These are phyloP conservation scores for Oostethus manadensis DNA, from an alignment of 2,113 vertebrate genomes.

Conservation along the genomic window DNA sequence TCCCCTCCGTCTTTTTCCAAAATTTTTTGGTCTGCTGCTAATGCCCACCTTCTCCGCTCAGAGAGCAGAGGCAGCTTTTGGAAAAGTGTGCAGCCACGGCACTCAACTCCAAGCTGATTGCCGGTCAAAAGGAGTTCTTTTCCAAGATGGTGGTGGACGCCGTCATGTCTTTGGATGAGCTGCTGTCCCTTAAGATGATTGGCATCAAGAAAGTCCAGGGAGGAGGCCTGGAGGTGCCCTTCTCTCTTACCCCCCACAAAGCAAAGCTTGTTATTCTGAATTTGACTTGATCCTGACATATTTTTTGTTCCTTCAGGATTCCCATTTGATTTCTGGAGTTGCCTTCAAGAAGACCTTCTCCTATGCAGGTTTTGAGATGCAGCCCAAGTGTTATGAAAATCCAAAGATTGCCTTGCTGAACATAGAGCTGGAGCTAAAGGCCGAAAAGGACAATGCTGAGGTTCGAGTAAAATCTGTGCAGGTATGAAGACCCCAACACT, in stretches of 20 bases:
- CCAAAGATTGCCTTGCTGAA: constrained; percentile 91
- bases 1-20: neutral
- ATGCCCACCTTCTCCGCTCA: constrained; percentile 37
- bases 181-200: constrained; percentile 95
- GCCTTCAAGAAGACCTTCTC: constrained; percentile 99
- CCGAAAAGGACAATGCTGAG: constrained; percentile 96
- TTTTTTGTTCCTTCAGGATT: constrained; percentile 73
- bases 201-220: constrained; percentile 98
- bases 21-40: neutral
- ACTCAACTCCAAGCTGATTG: constrained; percentile 93
- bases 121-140: constrained; percentile 89
- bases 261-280: neutral
- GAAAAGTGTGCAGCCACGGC: constrained; percentile 93
- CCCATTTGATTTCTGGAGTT: constrained; percentile 86
- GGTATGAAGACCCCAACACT: constrained; percentile 56
- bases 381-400: constrained; percentile 87
- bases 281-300: neutral
- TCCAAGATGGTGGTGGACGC: constrained; percentile 96
- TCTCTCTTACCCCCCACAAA: neutral
- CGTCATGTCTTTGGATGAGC: constrained; percentile 86
- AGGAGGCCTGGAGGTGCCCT: constrained; percentile 84
- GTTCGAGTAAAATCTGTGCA: constrained; percentile 85
- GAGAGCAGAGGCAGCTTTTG: constrained; percentile 85
- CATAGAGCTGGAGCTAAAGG: constrained; percentile 93
- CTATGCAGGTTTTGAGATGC: constrained; percentile 98